Conservation (phyloP, 1,140 invertebrate genomes). For the Lasioglossum albipes region DNA sequence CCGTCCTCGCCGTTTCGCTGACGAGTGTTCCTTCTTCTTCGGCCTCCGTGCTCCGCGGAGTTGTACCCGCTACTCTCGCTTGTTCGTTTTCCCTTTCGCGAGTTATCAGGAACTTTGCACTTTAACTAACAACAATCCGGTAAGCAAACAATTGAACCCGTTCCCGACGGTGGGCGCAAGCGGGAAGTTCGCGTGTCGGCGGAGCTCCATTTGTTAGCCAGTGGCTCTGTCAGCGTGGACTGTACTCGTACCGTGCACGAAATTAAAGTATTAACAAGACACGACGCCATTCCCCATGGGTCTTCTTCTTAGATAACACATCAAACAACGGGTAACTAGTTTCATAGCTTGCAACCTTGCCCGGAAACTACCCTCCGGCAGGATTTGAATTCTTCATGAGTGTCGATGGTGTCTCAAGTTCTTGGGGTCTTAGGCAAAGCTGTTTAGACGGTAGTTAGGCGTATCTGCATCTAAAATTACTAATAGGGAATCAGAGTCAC, state of each 20-base stretch:
- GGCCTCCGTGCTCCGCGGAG: not conserved
- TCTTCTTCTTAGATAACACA: constrained; percentile 44
- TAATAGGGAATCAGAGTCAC: constrained; percentile 69
- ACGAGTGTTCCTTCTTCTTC: not conserved
- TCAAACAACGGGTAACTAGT: constrained; percentile 50
- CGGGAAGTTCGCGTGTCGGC: constrained; percentile 59
- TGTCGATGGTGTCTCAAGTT: constrained; percentile 54
- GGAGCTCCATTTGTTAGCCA: constrained; percentile 42
- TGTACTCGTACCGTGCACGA: constrained; percentile 22
- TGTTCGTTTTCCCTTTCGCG: constrained; percentile 38
- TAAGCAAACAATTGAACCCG: constrained; percentile 75
- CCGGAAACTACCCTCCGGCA: constrained; percentile 37
- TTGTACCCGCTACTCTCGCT: not conserved
- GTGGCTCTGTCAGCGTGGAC: constrained; percentile 39
- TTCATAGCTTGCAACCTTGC: constrained; percentile 38
- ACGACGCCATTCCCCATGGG: constrained; percentile 35
- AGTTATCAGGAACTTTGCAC: constrained; percentile 78
- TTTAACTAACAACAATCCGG: constrained; percentile 76
- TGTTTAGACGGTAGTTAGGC: constrained; percentile 48
- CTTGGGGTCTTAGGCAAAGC: constrained; percentile 62
- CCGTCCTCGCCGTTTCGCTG: not conserved
- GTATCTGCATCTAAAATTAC: constrained; percentile 73
- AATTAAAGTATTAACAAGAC: constrained; percentile 65
- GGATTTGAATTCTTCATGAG: constrained; percentile 64
- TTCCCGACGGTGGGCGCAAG: constrained; percentile 10